Percentiles rank a stretch among this genome's conserved stretches.
Evolutionary conservation across 2,888 invertebrate genomes (phyloP).

Genomic region (Leptinotarsa rubiginosa): DNA sequence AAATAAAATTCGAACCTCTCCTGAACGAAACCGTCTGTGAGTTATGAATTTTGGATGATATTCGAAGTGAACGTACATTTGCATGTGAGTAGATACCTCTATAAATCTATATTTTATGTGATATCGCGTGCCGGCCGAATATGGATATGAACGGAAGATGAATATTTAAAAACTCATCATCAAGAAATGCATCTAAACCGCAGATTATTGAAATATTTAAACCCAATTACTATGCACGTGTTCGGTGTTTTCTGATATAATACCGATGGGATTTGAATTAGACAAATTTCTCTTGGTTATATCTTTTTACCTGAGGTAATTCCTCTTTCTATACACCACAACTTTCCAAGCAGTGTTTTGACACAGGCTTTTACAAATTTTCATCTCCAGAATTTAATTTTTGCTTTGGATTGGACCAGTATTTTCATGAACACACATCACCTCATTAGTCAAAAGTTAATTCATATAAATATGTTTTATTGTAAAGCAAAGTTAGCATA

Average conservation of each 20-base stretch:
- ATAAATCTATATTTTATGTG: constrained; percentile 58
- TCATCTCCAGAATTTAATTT: too few relatives aligned
- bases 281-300: not conserved
- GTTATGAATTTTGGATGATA: constrained; percentile 37
- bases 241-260: constrained; percentile 40
- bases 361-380: too few relatives aligned
- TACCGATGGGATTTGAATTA: not conserved
- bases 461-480: too few relatives aligned
- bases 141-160: constrained; percentile 59
- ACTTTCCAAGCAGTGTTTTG: not conserved
- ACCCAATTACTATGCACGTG: constrained; percentile 57
- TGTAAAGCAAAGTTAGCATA: too few relatives aligned
- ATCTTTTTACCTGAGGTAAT: not conserved
- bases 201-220: constrained; percentile 60
- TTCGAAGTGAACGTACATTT: constrained; percentile 55
- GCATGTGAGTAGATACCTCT: constrained; percentile 54
- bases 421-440: too few relatives aligned
- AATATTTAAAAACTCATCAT: constrained; percentile 60
- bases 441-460: too few relatives aligned
- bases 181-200: constrained; percentile 52
- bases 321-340: not conserved
- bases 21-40: constrained; percentile 11
- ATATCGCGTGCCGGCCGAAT: constrained; percentile 59
- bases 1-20: constrained; percentile 3
- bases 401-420: too few relatives aligned